Evolutionary conservation across 2,797 vertebrate genomes (phyloP).

Genomic region (Fratercula arctica): DNA sequence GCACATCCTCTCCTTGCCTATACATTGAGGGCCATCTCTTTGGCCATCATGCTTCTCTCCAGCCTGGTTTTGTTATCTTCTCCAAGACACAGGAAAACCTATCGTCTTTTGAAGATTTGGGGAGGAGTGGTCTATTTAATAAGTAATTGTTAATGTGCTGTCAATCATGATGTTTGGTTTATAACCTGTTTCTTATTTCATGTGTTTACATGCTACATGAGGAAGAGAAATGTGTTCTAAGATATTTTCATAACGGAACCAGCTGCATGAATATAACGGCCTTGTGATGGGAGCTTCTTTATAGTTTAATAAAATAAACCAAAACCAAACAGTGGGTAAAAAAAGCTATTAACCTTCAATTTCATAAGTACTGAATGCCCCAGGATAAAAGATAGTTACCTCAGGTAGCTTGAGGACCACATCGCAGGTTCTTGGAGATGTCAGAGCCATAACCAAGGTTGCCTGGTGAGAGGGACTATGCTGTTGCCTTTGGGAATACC

Average conservation of each 20-base stretch:
- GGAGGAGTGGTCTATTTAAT: neutral
- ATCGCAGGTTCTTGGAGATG: conserved; percentile 66
- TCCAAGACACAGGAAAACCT: neutral
- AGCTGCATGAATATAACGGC: neutral
- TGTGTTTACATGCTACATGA: neutral
- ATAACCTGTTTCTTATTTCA: neutral
- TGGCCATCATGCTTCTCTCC: neutral
- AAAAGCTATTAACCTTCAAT: neutral
- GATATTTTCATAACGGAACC: neutral
- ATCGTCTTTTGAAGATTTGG: neutral
- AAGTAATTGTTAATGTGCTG: neutral
- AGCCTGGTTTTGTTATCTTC: neutral
- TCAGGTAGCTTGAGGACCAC: conserved; percentile 67
- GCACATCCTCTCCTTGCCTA: neutral
- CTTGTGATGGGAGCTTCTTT: neutral
- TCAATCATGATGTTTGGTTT: neutral
- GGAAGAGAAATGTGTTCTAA: neutral
- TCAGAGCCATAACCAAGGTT: conserved; percentile 64
- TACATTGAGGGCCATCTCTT: neutral
- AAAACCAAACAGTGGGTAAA: neutral
- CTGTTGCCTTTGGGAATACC: conserved; percentile 61
- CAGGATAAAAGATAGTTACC: conserved; percentile 41
- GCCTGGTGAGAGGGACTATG: conserved; percentile 73
- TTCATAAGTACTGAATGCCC: neutral
- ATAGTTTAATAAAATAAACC: neutral